phyloP scores from a whole-genome alignment of 2,888 invertebrate species.

The Julus scandinavius region DNA sequence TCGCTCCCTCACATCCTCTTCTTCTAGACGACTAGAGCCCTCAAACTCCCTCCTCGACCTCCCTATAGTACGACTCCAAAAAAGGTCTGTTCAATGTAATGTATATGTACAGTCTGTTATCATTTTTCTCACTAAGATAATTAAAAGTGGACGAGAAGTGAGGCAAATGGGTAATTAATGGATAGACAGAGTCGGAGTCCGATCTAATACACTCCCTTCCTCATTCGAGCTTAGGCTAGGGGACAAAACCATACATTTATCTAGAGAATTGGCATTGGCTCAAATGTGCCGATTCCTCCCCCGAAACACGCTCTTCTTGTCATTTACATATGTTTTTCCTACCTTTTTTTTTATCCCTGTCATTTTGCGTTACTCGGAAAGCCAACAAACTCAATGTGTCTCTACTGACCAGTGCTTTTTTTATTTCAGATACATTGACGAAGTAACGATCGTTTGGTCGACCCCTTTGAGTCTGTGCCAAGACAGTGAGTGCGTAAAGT shows the following conservation, averaged over 20 bases:
- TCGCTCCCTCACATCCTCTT: too few species aligned
- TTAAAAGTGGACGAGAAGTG: conserved; percentile 9
- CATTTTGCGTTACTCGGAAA: not conserved
- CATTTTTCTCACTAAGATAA: conserved; percentile 12
- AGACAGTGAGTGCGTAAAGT: not conserved
- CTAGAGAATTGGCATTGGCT: conserved; percentile 13
- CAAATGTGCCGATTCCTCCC: conserved; percentile 24
- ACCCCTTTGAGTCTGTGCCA: not conserved
- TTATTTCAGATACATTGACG: not conserved
- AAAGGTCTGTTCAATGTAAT: not conserved
- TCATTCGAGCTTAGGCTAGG: too few species aligned
- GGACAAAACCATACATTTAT: not conserved
- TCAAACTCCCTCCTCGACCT: not conserved
- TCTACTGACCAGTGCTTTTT: not conserved
- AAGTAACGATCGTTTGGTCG: not conserved
- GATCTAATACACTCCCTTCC: not conserved
- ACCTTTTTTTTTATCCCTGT: not conserved
- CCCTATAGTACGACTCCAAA: not conserved
- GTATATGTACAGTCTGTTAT: conserved; percentile 2
- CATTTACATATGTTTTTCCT: not conserved
- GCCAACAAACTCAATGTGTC: not conserved
- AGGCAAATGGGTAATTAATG: conserved; percentile 21
- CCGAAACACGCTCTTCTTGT: not conserved
- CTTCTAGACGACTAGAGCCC: conserved; percentile 10
- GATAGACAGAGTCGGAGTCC: not conserved